These are phyloP conservation scores for Hypomecis punctinalis DNA, from an alignment of 2,888 invertebrate genomes.

Conservation along the genomic window DNA sequence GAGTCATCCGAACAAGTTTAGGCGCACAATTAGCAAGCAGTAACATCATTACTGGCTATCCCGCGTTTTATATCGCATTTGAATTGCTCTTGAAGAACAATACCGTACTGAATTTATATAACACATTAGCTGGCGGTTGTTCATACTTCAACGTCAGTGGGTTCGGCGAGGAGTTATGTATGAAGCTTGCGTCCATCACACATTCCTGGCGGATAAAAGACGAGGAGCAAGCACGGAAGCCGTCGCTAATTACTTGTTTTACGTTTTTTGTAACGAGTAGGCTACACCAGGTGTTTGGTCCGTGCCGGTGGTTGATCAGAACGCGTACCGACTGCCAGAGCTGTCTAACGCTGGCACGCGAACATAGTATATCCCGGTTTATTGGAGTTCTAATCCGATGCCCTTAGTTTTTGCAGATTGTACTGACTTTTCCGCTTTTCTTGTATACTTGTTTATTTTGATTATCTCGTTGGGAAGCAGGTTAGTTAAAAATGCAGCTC, in stretches of 20 bases:
- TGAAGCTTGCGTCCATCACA: constrained; percentile 61
- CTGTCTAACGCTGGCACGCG: constrained; percentile 55
- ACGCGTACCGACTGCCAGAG: constrained; percentile 61
- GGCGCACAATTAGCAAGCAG: constrained; percentile 56
- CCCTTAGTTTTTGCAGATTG: constrained; percentile 25
- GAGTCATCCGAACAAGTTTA: constrained; percentile 42
- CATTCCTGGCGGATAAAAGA: constrained; percentile 61
- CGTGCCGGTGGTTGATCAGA: constrained; percentile 64
- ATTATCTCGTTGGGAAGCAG: constrained; percentile 16
- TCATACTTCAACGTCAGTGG: constrained; percentile 56
- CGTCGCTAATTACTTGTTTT: constrained; percentile 67
- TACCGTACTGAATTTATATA: constrained; percentile 72
- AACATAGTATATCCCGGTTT: constrained; percentile 46
- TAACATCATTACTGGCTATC: constrained; percentile 56
- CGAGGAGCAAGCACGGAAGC: constrained; percentile 60
- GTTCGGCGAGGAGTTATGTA: constrained; percentile 63
- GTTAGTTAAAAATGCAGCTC: constrained; percentile 43
- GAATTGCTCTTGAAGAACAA: constrained; percentile 52
- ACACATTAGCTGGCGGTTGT: constrained; percentile 64
- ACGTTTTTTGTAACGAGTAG: constrained; percentile 60
- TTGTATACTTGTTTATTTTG: constrained; percentile 12
- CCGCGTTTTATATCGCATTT: constrained; percentile 56
- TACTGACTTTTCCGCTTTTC: constrained; percentile 14
- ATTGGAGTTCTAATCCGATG: constrained; percentile 45
- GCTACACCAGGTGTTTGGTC: constrained; percentile 63